Conservation (phyloP, 2,113 vertebrate species). For the Brachypteracias leptosomus region DNA sequence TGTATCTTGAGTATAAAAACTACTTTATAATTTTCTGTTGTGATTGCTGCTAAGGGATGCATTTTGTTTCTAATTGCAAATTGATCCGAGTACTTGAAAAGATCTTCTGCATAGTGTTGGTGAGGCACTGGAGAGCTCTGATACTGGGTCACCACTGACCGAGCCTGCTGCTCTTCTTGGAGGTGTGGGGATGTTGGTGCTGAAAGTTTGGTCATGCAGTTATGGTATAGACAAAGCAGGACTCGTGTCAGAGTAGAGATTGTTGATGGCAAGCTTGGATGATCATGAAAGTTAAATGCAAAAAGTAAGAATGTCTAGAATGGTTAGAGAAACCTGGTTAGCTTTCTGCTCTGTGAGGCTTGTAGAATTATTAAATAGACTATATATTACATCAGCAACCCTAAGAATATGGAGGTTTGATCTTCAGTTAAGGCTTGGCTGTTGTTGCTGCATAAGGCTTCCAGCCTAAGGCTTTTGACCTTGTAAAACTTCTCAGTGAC, state of each 20-base stretch:
- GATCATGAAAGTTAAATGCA: neutral
- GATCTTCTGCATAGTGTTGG: neutral
- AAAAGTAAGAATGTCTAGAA: neutral
- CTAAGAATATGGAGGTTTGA: neutral
- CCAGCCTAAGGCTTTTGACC: neutral
- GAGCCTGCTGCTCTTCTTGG: neutral
- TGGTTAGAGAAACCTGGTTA: neutral
- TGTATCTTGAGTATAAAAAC: neutral
- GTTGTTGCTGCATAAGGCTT: neutral
- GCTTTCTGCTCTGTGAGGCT: neutral
- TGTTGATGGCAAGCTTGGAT: neutral
- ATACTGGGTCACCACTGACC: neutral
- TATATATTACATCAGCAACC: neutral
- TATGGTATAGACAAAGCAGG: neutral
- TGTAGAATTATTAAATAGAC: neutral
- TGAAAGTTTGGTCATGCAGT: neutral
- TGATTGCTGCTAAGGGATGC: neutral
- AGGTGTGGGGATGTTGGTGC: neutral
- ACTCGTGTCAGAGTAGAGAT: neutral
- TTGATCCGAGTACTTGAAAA: neutral
- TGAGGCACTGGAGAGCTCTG: neutral
- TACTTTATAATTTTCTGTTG: neutral
- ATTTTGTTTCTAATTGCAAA: neutral
- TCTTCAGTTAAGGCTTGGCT: neutral
- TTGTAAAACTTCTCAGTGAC: neutral